A percentile compares a stretch with the other conserved stretches of the same genome.
These are phyloP conservation scores for Odontocerum albicorne DNA, from an alignment of 2,888 invertebrate species.

Conservation along the genomic window DNA sequence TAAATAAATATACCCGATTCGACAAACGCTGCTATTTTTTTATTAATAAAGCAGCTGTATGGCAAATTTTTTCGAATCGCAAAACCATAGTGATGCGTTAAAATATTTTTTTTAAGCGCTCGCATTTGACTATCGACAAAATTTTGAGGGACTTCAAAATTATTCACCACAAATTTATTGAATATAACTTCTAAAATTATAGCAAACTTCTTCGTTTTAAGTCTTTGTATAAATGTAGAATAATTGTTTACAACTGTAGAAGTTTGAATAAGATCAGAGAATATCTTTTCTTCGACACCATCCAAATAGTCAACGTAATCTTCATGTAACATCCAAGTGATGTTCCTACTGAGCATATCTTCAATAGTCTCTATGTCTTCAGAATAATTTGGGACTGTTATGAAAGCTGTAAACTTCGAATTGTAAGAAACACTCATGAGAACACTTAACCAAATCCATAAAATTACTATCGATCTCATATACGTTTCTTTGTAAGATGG, in stretches of 20 bases:
- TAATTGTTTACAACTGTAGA: neutral
- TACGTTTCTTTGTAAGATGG: slow-evolving; percentile 5
- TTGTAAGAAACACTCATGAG: slow-evolving; percentile 13
- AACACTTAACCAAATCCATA: slow-evolving; percentile 10
- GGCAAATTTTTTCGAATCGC: too few species aligned
- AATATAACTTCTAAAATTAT: slow-evolving; percentile 15
- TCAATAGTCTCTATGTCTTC: slow-evolving; percentile 6
- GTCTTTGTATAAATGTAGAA: neutral
- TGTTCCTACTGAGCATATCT: slow-evolving; percentile 15
- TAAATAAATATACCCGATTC: too few species aligned
- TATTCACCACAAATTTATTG: slow-evolving; percentile 7
- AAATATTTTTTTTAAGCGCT: neutral
- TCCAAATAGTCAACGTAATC: too few species aligned
- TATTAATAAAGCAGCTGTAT: too few species aligned
- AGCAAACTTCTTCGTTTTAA: neutral
- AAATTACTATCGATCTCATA: slow-evolving; percentile 9
- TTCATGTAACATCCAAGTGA: slow-evolving; percentile 5
- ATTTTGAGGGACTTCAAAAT: neutral
- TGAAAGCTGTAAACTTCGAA: slow-evolving; percentile 12
- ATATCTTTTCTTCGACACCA: too few species aligned
- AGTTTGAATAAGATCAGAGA: neutral
- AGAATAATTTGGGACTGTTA: slow-evolving; percentile 10
- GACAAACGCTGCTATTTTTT: too few species aligned
- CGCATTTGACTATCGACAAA: slow-evolving; percentile 7
- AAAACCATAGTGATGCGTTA: too few species aligned